These are phyloP conservation scores for Lysandra bellargus DNA, from an alignment of 2,888 invertebrate species.

Conservation along the genomic window DNA sequence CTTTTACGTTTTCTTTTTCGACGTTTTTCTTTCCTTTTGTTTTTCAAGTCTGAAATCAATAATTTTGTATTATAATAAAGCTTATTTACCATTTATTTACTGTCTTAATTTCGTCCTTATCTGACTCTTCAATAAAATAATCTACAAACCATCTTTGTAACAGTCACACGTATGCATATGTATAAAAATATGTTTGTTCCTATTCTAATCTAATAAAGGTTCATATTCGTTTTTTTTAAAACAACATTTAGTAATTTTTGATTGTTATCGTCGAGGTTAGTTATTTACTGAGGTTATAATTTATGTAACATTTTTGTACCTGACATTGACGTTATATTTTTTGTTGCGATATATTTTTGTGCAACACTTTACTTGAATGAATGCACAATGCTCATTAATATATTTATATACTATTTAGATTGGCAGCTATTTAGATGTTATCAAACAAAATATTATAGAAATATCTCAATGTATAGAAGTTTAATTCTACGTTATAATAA, in stretches of 20 bases:
- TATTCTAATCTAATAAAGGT: not conserved
- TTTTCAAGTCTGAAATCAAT: not conserved
- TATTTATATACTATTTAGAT: not conserved
- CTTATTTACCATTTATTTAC: not conserved
- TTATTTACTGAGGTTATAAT: not conserved
- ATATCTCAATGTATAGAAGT: too few species aligned
- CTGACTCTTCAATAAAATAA: not conserved
- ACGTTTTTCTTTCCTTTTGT: not conserved
- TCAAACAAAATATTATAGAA: not conserved
- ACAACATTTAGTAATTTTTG: not conserved
- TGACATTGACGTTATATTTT: slow-evolving; percentile 9
- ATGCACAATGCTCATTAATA: not conserved
- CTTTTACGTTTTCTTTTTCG: not conserved
- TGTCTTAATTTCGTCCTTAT: not conserved
- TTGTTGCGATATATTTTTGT: not conserved
- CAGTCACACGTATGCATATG: not conserved
- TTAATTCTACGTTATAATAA: not conserved
- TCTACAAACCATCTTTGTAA: not conserved
- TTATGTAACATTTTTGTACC: not conserved
- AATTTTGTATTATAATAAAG: not conserved
- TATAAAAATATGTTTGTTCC: not conserved
- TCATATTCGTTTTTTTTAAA: not conserved
- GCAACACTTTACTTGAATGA: not conserved
- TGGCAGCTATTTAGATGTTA: not conserved
- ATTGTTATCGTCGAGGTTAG: not conserved